phyloP scores from a whole-genome alignment of 2,888 invertebrate genomes.

The Buathra laborator region DNA sequence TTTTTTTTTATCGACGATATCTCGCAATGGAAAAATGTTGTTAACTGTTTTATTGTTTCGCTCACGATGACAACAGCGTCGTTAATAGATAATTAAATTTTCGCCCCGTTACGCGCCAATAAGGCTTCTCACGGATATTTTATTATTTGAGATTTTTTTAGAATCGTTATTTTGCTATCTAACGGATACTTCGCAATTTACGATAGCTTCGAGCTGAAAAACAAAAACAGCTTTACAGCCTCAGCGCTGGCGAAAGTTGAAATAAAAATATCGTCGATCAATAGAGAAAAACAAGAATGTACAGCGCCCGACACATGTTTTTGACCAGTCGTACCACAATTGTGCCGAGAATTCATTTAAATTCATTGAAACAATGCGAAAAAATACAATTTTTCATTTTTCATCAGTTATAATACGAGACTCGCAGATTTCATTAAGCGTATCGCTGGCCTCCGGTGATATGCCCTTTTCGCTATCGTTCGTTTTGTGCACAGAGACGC shows the following conservation, averaged over 20 bases:
- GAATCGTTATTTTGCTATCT: no score
- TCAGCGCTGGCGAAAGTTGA: no score
- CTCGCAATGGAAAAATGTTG: neutral
- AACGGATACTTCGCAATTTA: no score
- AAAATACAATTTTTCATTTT: neutral
- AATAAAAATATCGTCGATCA: no score
- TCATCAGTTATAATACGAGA: neutral
- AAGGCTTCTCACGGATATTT: neutral
- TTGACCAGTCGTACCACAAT: neutral
- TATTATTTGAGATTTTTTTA: neutral
- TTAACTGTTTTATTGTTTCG: neutral
- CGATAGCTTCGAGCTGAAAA: no score
- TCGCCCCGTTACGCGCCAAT: neutral
- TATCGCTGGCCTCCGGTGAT: neutral
- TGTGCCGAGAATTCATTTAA: neutral
- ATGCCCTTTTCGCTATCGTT: constrained; percentile 11
- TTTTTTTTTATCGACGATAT: neutral
- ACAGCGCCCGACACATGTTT: neutral
- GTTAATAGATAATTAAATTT: constrained; percentile 14
- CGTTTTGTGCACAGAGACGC: neutral
- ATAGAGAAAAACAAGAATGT: neutral
- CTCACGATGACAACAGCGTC: neutral
- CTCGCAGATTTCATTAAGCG: neutral
- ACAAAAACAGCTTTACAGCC: no score
- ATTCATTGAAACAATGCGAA: neutral